Conservation (phyloP, 2,113 vertebrate species). For the Setophaga coronata region DNA sequence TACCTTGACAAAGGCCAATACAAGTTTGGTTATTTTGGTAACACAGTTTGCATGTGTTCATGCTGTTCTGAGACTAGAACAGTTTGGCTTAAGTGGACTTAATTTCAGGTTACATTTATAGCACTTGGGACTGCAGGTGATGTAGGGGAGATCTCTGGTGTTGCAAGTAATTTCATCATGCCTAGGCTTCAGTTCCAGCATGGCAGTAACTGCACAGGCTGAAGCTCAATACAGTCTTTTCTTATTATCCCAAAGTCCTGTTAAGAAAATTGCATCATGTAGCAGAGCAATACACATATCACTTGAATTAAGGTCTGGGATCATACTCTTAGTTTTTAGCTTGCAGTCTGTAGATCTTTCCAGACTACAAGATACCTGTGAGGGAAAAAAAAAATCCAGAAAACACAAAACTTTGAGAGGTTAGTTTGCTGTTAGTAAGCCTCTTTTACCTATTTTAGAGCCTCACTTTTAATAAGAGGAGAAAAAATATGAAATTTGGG, state of each 20-base stretch:
- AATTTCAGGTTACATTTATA: neutral
- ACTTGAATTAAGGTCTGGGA: neutral
- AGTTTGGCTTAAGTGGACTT: neutral
- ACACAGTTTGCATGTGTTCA: fast-evolving
- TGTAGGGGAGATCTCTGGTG: neutral
- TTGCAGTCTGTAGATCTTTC: neutral
- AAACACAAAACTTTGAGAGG: neutral
- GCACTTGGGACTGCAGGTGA: neutral
- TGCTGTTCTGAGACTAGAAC: neutral
- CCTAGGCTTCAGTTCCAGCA: neutral
- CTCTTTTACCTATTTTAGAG: neutral
- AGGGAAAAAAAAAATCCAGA: fast-evolving
- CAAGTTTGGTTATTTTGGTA: neutral
- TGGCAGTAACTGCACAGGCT: neutral
- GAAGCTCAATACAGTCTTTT: neutral
- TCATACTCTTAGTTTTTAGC: neutral
- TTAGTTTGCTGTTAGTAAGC: neutral
- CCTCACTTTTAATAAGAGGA: neutral
- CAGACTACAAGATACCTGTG: neutral
- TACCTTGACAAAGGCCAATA: too few species aligned
- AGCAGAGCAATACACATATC: neutral
- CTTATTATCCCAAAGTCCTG: neutral
- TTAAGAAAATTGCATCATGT: neutral
- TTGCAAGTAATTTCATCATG: neutral
- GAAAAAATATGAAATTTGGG: neutral